Base-by-base conservation (phyloP, 2,113 vertebrate species). In the Capreolus pygargus region DNA sequence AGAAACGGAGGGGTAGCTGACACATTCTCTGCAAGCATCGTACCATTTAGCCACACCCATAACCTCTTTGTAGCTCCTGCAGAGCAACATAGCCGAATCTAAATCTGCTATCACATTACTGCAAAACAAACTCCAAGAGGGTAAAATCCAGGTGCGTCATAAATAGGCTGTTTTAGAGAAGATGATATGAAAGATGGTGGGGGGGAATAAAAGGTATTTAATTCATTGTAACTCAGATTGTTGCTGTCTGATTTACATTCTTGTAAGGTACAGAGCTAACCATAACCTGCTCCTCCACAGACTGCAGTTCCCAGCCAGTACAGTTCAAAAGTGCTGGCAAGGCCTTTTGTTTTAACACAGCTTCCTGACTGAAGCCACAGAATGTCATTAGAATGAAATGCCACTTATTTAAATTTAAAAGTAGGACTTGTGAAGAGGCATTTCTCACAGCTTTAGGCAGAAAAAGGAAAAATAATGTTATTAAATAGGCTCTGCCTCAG, bases 11-110 rank as follows among this genome's bases (percentile, higher is more conserved):
- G n/a, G n/a, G 25, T 25, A 30, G 39, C 6, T 16, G 43, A 11
- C n/a, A 30, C 57, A 4, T 33, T 58, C 45, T n/a, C 7, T 19
- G 5, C 3, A 33, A 2, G 23, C 23, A 0, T 45, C 6, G 7
- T 5, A 17, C 50, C 23, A 15, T 61, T 54, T 54, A 17, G 88
- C 74, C 52, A 47, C 15, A 12, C 3, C 8, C 36, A 15, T 14
- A 1, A 23, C 58, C 45, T 55, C 28, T 61, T 1, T 13, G 47
- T 47, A 76, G 23, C 58, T 39, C 45, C 76, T 82, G 36, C 11
- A 4, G 4, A 76, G 60, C 36, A 58, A 28, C n/a, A 58, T 12
- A 21, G n/a, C 52, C 2, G 36, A 5, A 21, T 54, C 86, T 60
- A 19, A 81, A 36, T 47, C 76, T 43, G n/a, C n/a, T 27, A 19